Conservation (phyloP, 2,113 vertebrate species). For the Lanius collurio region DNA sequence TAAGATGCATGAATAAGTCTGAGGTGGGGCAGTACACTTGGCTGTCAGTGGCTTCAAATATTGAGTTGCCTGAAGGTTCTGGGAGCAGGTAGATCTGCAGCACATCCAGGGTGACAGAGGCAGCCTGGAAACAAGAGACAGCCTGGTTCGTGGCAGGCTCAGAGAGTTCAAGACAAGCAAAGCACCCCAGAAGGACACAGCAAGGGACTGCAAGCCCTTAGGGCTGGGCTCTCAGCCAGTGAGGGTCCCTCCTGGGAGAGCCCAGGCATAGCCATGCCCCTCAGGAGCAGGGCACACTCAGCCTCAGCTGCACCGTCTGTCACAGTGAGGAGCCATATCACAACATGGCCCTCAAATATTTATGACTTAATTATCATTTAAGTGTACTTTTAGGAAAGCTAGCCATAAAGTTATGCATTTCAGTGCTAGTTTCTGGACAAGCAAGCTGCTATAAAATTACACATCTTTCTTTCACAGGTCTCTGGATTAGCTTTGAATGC, state of each 20-base stretch:
- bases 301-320: rapidly evolving
- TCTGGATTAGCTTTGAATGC: conserved; percentile 11
- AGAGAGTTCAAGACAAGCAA: rapidly evolving
- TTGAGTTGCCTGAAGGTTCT: rapidly evolving
- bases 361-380: neutral
- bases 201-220: neutral
- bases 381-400: neutral
- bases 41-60: rapidly evolving
- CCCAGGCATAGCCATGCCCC: rapidly evolving
- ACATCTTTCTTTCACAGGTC: neutral
- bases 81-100: neutral
- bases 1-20: rapidly evolving
- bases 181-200: too few species aligned
- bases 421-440: neutral
- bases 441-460: neutral
- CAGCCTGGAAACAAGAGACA: neutral
- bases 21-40: rapidly evolving
- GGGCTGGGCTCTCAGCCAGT: rapidly evolving
- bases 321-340: rapidly evolving
- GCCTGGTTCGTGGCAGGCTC: rapidly evolving
- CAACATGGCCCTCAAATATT: neutral
- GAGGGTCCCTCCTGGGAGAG: rapidly evolving
- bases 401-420: neutral
- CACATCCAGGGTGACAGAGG: rapidly evolving
- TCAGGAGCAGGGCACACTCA: rapidly evolving